Evolutionary conservation across 2,113 vertebrate genomes (phyloP), one percentile per base, ranked within the genome.

Genomic region (Archocentrus centrarchus): DNA sequence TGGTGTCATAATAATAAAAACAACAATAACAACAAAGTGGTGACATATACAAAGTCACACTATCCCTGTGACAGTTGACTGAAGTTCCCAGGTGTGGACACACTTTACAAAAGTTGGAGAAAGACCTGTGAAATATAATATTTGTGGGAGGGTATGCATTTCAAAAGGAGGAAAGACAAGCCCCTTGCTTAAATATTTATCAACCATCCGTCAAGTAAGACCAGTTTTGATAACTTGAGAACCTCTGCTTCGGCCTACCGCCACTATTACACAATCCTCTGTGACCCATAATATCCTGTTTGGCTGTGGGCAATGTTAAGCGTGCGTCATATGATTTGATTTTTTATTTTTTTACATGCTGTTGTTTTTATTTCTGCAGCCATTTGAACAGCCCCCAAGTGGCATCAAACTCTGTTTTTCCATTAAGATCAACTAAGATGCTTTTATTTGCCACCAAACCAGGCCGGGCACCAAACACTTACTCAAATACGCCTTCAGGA

Each of bases 71-170:
- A 73, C 15, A 53, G 68, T 73, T 70, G 17, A 73, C 27, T 73
- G 44, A 73, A 32, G 66, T 55, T 53, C 13, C 50, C 2, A 2
- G 20, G 7, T 58, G n/a, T 37, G 13, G 32, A 22, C 22, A 73
- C 66, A 73, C 44, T 73, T 73, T 53, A 73, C 47, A 73, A 73
- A 75, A 75, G 39, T 47, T 44, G 44, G 17, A 78, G 75, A 50
- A 47, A 77, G 58, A 20, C 17, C 17, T 44, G 39, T 61, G 76
- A 61, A 78, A 78, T 78, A 44, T 61, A 78, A 78, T 78, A 78
- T 61, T 78, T 61, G 39, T 47, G 30, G 22, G 59, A 78, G 17
- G 39, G 76, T n/a, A 61, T 78, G 11, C 76, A 30, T 61, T 30
- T 50, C 76, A 73, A 61, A 61, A 61, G 18, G 57, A 60, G 58